Evolutionary conservation across 1,140 invertebrate species (phyloP).

Genomic region (Drusus annulatus): DNA sequence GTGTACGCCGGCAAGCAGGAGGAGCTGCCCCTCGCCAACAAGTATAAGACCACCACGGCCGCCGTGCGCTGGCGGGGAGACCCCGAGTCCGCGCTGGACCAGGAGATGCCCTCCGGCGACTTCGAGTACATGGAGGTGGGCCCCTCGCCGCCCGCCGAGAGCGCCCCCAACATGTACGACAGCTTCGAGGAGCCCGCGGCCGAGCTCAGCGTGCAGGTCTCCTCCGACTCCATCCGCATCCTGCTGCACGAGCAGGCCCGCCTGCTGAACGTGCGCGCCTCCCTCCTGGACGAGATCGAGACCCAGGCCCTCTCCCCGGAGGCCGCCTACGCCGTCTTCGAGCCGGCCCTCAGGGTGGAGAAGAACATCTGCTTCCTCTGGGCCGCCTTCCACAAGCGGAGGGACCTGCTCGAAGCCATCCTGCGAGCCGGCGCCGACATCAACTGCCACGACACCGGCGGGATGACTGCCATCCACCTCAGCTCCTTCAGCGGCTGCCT

Average conservation of each 20-base stretch:
- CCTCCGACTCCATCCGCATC: constrained; percentile 80
- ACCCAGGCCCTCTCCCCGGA: constrained; percentile 74
- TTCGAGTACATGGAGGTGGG: constrained; percentile 82
- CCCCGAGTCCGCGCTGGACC: constrained; percentile 75
- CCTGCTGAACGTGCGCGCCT: constrained; percentile 75
- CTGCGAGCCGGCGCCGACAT: constrained; percentile 78
- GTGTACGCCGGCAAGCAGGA: constrained; percentile 61
- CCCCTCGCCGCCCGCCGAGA: constrained; percentile 80
- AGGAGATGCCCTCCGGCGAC: constrained; percentile 76
- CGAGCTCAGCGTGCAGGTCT: constrained; percentile 82
- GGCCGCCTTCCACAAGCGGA: constrained; percentile 78
- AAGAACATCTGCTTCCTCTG: constrained; percentile 80
- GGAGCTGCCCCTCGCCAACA: constrained; percentile 61
- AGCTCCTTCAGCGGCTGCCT: constrained; percentile 84
- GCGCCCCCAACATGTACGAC: constrained; percentile 82
- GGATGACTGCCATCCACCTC: constrained; percentile 80
- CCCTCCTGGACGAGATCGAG: constrained; percentile 81
- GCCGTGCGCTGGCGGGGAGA: constrained; percentile 69
- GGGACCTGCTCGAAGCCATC: constrained; percentile 75
- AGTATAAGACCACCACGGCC: constrained; percentile 64
- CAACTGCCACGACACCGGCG: constrained; percentile 78
- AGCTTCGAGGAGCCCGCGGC: constrained; percentile 80
- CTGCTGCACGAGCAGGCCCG: constrained; percentile 82
- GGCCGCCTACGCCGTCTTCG: constrained; percentile 69
- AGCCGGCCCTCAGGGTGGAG: constrained; percentile 75